Percentiles rank a stretch among this genome's conserved stretches.
These are phyloP conservation scores for Spisula subtruncata DNA, from an alignment of 2,888 invertebrate species.

Conservation along the genomic window DNA sequence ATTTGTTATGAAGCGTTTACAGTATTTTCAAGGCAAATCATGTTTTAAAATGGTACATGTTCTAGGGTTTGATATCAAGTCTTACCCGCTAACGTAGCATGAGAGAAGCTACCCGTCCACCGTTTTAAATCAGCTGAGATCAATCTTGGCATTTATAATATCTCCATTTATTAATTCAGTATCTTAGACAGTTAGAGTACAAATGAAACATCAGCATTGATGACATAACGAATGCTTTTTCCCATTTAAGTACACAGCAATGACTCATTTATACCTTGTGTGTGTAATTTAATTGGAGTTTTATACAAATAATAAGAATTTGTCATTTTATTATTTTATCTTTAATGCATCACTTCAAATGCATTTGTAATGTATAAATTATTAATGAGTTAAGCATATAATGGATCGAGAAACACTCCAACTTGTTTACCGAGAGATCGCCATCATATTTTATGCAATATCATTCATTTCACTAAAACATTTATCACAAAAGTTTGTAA, in stretches of 20 bases:
- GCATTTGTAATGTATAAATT: background rate
- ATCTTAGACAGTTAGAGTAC: too few relatives aligned
- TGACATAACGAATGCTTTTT: background rate
- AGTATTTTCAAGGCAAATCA: too few relatives aligned
- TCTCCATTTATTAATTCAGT: too few relatives aligned
- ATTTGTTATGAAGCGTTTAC: too few relatives aligned
- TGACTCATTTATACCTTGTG: background rate
- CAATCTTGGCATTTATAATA: too few relatives aligned
- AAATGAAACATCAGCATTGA: background rate
- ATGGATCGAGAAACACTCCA: background rate
- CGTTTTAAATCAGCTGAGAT: too few relatives aligned
- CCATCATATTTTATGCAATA: constrained; percentile 20
- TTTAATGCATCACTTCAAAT: background rate
- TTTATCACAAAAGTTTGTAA: background rate
- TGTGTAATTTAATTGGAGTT: background rate
- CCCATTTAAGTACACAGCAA: background rate
- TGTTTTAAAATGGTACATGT: too few relatives aligned
- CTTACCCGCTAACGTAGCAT: too few relatives aligned
- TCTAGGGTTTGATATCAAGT: too few relatives aligned
- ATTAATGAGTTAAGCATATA: background rate
- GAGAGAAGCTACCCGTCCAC: too few relatives aligned
- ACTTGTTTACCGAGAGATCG: background rate
- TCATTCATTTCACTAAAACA: background rate
- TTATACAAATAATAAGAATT: background rate
- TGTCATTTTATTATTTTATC: background rate